These are phyloP conservation scores for Myopa testacea DNA, from an alignment of 2,888 invertebrate genomes.

Conservation along the genomic window DNA sequence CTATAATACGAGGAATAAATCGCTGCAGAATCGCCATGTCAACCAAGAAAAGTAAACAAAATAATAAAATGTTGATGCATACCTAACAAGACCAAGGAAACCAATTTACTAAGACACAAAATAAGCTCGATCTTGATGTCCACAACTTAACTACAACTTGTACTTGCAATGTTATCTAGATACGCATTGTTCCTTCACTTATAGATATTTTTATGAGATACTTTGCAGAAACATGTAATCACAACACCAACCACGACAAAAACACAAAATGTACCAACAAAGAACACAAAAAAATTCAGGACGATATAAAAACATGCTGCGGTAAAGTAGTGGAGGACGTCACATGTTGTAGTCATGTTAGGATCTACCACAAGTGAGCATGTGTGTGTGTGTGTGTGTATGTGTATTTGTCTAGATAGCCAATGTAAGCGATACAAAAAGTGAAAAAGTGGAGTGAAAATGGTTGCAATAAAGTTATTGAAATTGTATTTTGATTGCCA, in stretches of 20 bases:
- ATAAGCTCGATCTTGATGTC: too few species aligned
- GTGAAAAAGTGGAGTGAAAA: not conserved
- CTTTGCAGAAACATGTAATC: conserved; percentile 25
- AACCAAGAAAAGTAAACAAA: too few species aligned
- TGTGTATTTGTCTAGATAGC: not conserved
- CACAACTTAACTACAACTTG: too few species aligned
- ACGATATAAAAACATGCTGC: not conserved
- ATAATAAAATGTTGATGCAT: too few species aligned
- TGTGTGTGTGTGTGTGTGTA: not conserved
- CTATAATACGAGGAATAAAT: too few species aligned
- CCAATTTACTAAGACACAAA: not conserved
- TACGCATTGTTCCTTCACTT: conserved; percentile 12
- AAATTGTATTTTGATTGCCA: conserved; percentile 19
- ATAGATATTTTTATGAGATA: conserved; percentile 33
- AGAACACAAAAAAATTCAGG: not conserved
- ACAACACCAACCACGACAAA: not conserved
- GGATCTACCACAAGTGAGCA: not conserved
- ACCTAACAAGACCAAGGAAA: not conserved
- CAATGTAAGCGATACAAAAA: not conserved
- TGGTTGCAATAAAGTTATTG: not conserved
- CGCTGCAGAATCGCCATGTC: too few species aligned
- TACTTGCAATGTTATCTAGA: too few species aligned
- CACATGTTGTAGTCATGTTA: too few species aligned
- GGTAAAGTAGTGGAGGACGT: not conserved
- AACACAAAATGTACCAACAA: not conserved